These are phyloP conservation scores for Globodera ellingtonae DNA, from an alignment of 1,140 invertebrate species.

Conservation along the genomic window DNA sequence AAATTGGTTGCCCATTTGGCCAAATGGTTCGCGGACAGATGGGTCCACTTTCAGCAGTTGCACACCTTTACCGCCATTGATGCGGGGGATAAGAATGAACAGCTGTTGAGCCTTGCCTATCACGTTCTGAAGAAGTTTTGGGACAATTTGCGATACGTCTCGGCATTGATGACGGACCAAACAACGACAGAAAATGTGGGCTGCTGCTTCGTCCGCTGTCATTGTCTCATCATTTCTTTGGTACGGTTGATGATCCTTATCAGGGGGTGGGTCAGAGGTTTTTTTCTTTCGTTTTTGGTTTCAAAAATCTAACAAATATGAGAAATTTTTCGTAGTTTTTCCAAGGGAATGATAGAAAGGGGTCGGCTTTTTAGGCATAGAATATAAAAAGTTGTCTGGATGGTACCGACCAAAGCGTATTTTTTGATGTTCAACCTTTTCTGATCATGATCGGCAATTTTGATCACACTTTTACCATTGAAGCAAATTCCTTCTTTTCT, in stretches of 20 bases:
- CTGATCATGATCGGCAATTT: too few species aligned
- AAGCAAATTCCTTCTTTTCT: neutral
- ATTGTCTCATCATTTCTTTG: neutral
- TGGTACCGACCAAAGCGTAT: too few species aligned
- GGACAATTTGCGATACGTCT: conserved; percentile 15
- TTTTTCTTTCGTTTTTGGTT: too few species aligned
- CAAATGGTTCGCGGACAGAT: conserved; percentile 3
- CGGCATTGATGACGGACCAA: neutral
- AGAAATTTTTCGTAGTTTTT: too few species aligned
- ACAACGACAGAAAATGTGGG: neutral
- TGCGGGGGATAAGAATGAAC: neutral
- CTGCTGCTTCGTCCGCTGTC: conserved; percentile 8
- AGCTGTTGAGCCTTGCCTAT: conserved; percentile 13
- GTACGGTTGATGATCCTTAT: neutral
- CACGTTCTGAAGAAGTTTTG: conserved; percentile 23
- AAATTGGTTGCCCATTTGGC: conserved; percentile 26
- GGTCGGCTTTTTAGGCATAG: too few species aligned
- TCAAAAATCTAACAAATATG: too few species aligned
- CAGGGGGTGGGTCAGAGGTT: too few species aligned
- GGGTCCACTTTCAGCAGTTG: neutral
- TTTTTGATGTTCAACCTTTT: too few species aligned
- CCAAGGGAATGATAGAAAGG: too few species aligned
- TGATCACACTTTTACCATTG: too few species aligned
- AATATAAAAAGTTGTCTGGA: too few species aligned
- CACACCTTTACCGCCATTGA: neutral